phyloP scores from a whole-genome alignment of 2,113 vertebrate species.

The Montifringilla adamsi region DNA sequence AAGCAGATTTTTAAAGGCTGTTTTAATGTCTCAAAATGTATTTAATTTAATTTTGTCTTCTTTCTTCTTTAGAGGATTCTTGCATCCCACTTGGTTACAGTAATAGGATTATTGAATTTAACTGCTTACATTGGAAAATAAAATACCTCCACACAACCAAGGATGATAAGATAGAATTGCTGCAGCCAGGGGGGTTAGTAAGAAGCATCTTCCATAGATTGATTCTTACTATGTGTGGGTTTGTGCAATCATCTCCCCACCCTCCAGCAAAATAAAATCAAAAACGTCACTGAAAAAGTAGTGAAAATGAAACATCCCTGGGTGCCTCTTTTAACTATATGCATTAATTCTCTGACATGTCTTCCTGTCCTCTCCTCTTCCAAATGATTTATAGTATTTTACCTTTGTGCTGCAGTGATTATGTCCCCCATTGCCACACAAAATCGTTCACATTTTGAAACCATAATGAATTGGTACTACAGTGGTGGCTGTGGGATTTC shows the following conservation, averaged over 20 bases:
- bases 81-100: neutral
- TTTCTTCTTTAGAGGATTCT: neutral
- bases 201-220: neutral
- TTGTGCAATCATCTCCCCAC: neutral
- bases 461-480: neutral
- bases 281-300: neutral
- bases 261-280: neutral
- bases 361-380: neutral
- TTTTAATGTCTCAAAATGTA: neutral
- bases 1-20: neutral
- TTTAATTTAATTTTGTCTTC: neutral
- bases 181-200: neutral
- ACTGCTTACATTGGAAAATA: neutral
- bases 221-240: neutral
- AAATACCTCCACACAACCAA: neutral
- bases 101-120: constrained; percentile 6
- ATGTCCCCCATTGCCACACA: rapidly evolving
- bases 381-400: neutral
- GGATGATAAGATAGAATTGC: neutral
- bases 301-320: neutral
- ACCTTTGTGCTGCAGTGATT: neutral
- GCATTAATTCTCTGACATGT: neutral
- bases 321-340: neutral
- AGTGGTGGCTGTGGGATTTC: neutral
- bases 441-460: neutral